These are phyloP conservation scores for Megatriorchis doriae DNA, from an alignment of 2,113 vertebrate species.

Conservation along the genomic window DNA sequence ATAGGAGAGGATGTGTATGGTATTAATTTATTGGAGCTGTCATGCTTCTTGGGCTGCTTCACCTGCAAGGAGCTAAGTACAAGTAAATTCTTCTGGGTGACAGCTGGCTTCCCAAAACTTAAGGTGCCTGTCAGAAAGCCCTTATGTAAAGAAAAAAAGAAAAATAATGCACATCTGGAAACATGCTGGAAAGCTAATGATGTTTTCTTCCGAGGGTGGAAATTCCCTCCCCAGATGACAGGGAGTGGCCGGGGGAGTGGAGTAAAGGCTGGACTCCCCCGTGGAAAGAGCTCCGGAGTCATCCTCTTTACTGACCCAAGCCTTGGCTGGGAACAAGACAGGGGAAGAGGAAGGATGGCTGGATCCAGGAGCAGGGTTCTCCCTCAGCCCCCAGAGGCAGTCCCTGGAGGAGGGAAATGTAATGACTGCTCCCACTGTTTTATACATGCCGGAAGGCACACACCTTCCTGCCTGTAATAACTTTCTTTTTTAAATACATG, in stretches of 20 bases:
- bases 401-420: neutral
- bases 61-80: neutral
- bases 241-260: neutral
- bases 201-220: neutral
- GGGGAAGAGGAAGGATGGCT: neutral
- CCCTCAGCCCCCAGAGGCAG: neutral
- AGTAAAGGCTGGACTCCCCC: neutral
- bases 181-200: neutral
- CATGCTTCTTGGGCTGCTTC: neutral
- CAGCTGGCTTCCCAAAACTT: neutral
- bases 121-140: neutral
- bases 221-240: neutral
- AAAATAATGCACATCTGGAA: neutral
- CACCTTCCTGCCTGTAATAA: neutral
- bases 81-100: neutral
- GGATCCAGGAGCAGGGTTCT: neutral
- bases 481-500: neutral
- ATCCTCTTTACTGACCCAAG: neutral
- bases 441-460: neutral
- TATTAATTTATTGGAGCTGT: neutral
- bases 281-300: neutral
- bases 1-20: neutral
- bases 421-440: neutral
- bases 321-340: neutral
- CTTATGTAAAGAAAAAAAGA: neutral